A percentile compares a stretch with the other conserved stretches of the same genome.
These are phyloP conservation scores for Anguilla anguilla DNA, from an alignment of 2,797 vertebrate genomes.

Conservation along the genomic window DNA sequence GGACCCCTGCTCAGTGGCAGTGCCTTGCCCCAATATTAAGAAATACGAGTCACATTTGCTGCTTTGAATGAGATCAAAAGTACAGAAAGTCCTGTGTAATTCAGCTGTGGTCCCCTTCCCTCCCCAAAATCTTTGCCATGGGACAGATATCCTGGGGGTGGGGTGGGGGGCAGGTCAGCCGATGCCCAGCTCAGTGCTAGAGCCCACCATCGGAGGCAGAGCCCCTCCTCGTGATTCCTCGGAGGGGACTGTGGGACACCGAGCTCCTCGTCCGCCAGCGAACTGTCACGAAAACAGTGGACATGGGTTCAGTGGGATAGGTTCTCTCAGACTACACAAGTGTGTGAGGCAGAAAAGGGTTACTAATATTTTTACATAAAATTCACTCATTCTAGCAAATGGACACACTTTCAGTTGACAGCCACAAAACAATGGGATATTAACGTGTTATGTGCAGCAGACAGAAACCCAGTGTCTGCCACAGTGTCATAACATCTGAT, in stretches of 20 bases:
- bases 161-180: neutral
- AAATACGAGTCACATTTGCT: neutral
- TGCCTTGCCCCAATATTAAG: neutral
- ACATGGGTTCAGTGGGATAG: conserved; percentile 4
- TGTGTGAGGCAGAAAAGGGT: neutral
- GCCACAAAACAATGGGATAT: neutral
- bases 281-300: conserved; percentile 54
- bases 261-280: conserved; percentile 77
- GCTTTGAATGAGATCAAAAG: conserved; percentile 14
- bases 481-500: neutral
- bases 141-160: neutral
- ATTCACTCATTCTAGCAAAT: neutral
- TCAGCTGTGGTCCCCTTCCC: neutral
- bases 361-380: neutral
- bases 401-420: neutral
- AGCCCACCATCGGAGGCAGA: conserved; percentile 71
- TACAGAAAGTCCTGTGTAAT: conserved; percentile 10
- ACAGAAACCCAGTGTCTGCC: neutral
- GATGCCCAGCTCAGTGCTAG: conserved; percentile 43
- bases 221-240: conserved; percentile 68
- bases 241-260: conserved; percentile 71
- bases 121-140: conserved; percentile 33
- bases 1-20: neutral
- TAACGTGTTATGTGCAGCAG: neutral
- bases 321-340: neutral